Evolutionary conservation across 2,888 invertebrate genomes (phyloP).

Genomic region (Metacarcinus magister): DNA sequence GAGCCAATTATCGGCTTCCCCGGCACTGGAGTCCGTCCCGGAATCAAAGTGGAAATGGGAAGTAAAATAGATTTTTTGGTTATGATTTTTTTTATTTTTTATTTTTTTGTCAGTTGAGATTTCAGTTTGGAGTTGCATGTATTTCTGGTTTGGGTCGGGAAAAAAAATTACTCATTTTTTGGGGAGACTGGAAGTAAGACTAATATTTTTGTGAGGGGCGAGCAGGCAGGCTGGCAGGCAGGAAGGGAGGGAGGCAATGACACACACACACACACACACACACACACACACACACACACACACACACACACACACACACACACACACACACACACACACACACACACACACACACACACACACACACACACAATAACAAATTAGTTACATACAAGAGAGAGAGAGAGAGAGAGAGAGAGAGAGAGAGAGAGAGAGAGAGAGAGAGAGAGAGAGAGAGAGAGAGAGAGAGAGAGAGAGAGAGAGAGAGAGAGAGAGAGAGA

Average conservation of each 20-base stretch:
- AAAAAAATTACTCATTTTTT: background rate
- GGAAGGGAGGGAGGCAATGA: background rate
- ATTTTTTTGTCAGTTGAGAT: background rate
- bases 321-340: constrained; percentile 48
- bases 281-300: background rate
- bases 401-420: background rate
- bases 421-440: background rate
- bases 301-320: constrained; percentile 48
- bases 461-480: constrained; percentile 26
- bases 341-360: background rate
- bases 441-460: constrained; percentile 26
- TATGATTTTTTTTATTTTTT: background rate
- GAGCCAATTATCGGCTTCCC: background rate
- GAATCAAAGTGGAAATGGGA: background rate
- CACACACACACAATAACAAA: background rate
- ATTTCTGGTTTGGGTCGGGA: background rate
- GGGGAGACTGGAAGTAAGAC: background rate
- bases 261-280: no score
- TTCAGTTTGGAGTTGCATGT: background rate
- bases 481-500: constrained; percentile 26
- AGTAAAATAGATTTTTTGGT: background rate
- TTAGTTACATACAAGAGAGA: background rate
- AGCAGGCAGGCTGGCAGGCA: background rate
- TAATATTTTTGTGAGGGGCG: background rate
- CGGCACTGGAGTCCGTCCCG: background rate